Evolutionary conservation across 2,113 vertebrate species (phyloP).

Genomic region (Nesogale talazaci): DNA sequence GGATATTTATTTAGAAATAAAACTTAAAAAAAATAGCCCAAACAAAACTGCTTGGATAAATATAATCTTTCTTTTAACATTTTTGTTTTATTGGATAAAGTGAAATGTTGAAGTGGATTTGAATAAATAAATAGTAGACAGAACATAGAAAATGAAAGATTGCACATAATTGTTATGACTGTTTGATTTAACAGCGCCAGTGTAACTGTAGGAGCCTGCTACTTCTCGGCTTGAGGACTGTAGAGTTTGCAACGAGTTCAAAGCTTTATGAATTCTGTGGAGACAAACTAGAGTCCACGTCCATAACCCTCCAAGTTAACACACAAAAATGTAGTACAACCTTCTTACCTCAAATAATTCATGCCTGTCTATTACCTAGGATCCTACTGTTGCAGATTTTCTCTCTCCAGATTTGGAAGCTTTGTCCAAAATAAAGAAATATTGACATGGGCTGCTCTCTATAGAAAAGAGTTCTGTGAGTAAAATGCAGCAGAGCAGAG

Average conservation of each 20-base stretch:
- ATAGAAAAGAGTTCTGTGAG: not conserved
- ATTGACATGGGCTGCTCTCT: not conserved
- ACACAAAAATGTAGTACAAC: constrained; percentile 77
- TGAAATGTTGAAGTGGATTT: constrained; percentile 81
- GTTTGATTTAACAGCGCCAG: constrained; percentile 79
- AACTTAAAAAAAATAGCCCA: constrained; percentile 57
- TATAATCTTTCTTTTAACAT: constrained; percentile 77
- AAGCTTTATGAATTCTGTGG: constrained; percentile 76
- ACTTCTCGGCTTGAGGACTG: constrained; percentile 75
- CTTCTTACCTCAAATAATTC: constrained; percentile 84
- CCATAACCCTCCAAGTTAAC: constrained; percentile 78
- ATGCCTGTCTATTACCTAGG: constrained; percentile 66
- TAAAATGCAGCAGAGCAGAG: constrained; percentile 17
- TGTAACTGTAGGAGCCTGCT: constrained; percentile 75
- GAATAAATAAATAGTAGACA: constrained; percentile 81
- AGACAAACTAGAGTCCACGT: constrained; percentile 66
- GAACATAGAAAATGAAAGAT: constrained; percentile 80
- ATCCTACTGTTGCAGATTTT: constrained; percentile 58
- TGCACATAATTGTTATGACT: constrained; percentile 80
- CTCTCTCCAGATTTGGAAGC: constrained; percentile 56
- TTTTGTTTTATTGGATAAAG: constrained; percentile 83
- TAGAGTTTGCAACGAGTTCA: constrained; percentile 75
- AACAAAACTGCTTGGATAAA: constrained; percentile 81
- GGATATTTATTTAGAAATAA: constrained; percentile 86
- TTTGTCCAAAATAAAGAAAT: constrained; percentile 67